Base-by-base conservation (phyloP, 2,113 vertebrate species). In the Raja brachyura region DNA sequence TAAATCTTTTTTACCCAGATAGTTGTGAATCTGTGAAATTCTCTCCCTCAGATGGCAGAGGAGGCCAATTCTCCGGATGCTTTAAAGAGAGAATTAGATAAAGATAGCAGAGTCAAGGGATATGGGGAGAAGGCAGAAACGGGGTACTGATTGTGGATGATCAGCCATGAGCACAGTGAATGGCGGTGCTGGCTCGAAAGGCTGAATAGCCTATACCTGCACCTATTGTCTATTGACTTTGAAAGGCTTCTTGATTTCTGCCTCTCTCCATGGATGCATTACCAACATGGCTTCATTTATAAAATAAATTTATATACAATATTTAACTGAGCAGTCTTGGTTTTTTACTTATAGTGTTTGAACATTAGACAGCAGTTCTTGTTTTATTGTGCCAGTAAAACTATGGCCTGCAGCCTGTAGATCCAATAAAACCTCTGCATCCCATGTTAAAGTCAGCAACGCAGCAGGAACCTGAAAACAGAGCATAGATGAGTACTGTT, bases 401-500 rank as follows among this genome's bases (percentile, higher is more conserved):
- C 94, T 95, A 3, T 94, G 96, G 5, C 96, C 97, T 0, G 96
- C 96, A 0, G 98, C 98, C 63, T 94, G 95, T 1, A 99, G 95
- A 33, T 99, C 98, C 0, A 96, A 97, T 94, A 98, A 96, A 90
- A 99, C 96, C 0, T 96, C 97, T 0, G 96, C 85, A 0, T 99
- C 98, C 98, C 98, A 99, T 0, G 94, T 93, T 3, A 99, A 97
- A 0, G 97, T 98, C 94, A 99, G 95, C 85, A 99, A 96, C 20
- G 97, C 98, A 0, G 98, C 97, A 56, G 99, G 99, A 75, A 98
- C 98, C 98, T 99, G 93, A 2, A 2, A 86, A 93, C 22, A 63
- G 90, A 48, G 39, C 33, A 92, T 70, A 88, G 4, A n/a, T 88
- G 59, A 66, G 5, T 61, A 31, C 28, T 63, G 22, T 61, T 28